Evolutionary conservation across 2,797 vertebrate genomes (phyloP).

Genomic region (Microctenopoma lineatum): DNA sequence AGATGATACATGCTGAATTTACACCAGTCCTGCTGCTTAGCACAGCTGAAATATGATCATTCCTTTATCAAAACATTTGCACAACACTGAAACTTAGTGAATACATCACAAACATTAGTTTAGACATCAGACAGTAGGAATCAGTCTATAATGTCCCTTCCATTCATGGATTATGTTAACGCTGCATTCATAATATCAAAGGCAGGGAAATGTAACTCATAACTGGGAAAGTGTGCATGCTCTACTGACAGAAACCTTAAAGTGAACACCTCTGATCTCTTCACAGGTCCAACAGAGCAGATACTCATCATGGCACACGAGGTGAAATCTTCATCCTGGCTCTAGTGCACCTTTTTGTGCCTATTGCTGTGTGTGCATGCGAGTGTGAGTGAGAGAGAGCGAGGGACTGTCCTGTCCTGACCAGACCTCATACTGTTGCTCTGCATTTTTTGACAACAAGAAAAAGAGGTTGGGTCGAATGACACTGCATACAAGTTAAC

Average conservation of each 20-base stretch:
- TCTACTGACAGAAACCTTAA: background rate
- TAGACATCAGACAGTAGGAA: background rate
- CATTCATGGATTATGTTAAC: background rate
- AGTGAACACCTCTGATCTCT: slow-evolving; percentile 34
- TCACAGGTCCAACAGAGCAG: slow-evolving; percentile 32
- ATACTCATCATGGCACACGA: slow-evolving; percentile 31
- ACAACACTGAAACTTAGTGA: slow-evolving; percentile 2
- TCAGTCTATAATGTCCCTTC: background rate
- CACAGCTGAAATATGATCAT: slow-evolving; percentile 16
- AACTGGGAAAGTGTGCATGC: slow-evolving; percentile 11
- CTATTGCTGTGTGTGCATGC: slow-evolving; percentile 9
- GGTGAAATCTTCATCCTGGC: slow-evolving; percentile 54
- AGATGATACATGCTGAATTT: slow-evolving; percentile 17
- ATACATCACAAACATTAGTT: too few species aligned
- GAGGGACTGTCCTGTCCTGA: too few species aligned
- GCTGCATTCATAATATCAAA: background rate
- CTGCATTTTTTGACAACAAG: slow-evolving; percentile 23
- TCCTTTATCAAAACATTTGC: slow-evolving; percentile 9
- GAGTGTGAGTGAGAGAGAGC: background rate
- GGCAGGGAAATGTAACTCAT: background rate
- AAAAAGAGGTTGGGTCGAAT: slow-evolving; percentile 20
- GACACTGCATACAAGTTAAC: slow-evolving; percentile 3
- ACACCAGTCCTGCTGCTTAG: background rate
- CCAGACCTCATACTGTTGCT: slow-evolving; percentile 2
- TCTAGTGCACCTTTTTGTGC: slow-evolving; percentile 44